Base-by-base conservation (phyloP, 2,113 vertebrate species). In the Beaufortia kweichowensis region DNA sequence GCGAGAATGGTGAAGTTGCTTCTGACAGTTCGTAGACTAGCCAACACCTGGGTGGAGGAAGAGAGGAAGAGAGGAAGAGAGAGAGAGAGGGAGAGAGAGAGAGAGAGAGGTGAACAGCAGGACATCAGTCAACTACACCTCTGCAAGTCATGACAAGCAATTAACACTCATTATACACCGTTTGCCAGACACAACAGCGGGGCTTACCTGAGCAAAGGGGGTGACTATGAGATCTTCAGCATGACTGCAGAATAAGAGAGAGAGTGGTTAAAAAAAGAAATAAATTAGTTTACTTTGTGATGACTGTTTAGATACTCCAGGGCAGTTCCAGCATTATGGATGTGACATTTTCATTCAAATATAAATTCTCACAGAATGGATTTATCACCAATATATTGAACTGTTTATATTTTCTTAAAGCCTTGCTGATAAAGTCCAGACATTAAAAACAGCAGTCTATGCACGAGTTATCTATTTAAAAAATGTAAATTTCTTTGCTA, bases 1-100 rank as follows among this genome's bases (percentile, higher is more conserved):
- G 94, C 94, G 86, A 97, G 92, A 90, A 97, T 94, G 79, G 95
- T 96, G 90, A 96, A 96, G 92, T 97, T 96, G 90, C 93, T 96
- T 89, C 95, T 94, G 82, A 97, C 94, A 43, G 94, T 95, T 86
- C 95, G 93, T 82, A 97, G 93, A 85, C 95, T 97, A 85, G 95
- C 94, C 92, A 97, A 91, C 89, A 97, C 95, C 95, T 97, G 85
- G 57, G 55, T 84, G 87, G 70, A 85, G 26, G 79, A 74, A 62
- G 62, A 26, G 48, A 12, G 33, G 29, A 14, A 29, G 23, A n/a
- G 31, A 19, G 26, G 31, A 35, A 6, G 26, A 57, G 35, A 23
- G 69, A 55, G 33, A 7, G 6, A 56, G 29, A 6, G 14, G 5
- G 33, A 21, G 63, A 43, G 62, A 50, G 63, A 59, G 33, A 56